A percentile compares a stretch with the other conserved stretches of the same genome.
Conservation (phyloP, 2,888 invertebrate species). For the Drosophila antonietae region DNA sequence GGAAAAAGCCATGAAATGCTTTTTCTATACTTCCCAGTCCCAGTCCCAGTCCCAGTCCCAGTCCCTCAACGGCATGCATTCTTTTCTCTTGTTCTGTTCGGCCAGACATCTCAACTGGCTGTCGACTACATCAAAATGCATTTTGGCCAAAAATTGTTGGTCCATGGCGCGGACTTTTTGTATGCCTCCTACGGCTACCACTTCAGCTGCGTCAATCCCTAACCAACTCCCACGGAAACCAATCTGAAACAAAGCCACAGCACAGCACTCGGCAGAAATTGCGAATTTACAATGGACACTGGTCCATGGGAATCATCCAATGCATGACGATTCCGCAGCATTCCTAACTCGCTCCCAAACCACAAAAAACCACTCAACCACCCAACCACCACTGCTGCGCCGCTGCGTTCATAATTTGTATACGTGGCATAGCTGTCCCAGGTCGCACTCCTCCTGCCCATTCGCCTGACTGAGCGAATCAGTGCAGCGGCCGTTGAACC, state of each 20-base stretch:
- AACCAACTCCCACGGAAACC: constrained; percentile 35
- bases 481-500: constrained; percentile 56
- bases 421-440: constrained; percentile 44
- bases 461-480: constrained; percentile 43
- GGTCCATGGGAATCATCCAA: constrained; percentile 32
- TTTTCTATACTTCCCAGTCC: constrained; percentile 4
- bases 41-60: not conserved
- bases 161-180: constrained; percentile 34
- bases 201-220: constrained; percentile 6
- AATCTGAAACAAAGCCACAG: constrained; percentile 69
- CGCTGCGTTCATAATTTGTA: constrained; percentile 67
- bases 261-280: constrained; percentile 71
- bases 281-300: constrained; percentile 73
- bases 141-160: constrained; percentile 65
- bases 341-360: not conserved
- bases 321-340: constrained; percentile 39
- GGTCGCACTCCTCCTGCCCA: not conserved
- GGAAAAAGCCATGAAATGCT: constrained; percentile 28
- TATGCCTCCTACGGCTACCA: constrained; percentile 10
- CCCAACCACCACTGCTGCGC: not conserved
- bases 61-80: constrained; percentile 19
- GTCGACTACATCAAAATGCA: constrained; percentile 77
- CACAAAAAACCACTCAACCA: not conserved
- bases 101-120: constrained; percentile 44
- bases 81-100: constrained; percentile 22